Conservation (phyloP, 1,140 invertebrate species). For the Cydia splendana region DNA sequence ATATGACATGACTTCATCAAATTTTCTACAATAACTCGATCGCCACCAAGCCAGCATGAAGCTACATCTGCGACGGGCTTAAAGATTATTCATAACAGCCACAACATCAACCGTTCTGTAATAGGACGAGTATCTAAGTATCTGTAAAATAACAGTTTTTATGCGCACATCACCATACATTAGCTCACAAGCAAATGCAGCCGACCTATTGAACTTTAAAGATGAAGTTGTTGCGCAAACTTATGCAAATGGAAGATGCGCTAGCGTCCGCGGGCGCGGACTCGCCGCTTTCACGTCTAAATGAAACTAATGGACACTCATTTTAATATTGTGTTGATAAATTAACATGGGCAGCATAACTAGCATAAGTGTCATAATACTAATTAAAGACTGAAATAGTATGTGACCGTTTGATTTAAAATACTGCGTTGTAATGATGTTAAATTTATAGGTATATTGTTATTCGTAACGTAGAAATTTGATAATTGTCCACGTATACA, state of each 20-base stretch:
- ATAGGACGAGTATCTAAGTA: not conserved
- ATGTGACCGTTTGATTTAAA: not conserved
- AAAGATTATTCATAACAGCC: not conserved
- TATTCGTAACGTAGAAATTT: not conserved
- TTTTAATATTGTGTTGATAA: slow-evolving; percentile 20
- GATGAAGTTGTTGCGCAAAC: slow-evolving; percentile 32
- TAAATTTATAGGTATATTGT: not conserved
- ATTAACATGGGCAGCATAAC: slow-evolving; percentile 21
- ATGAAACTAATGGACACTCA: slow-evolving; percentile 22
- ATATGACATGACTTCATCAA: too few relatives aligned
- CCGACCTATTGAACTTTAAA: slow-evolving; percentile 30
- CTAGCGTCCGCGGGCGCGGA: not conserved
- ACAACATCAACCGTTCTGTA: not conserved
- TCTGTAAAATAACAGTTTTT: slow-evolving; percentile 31
- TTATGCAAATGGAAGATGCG: slow-evolving; percentile 28
- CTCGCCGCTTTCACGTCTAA: slow-evolving; percentile 24
- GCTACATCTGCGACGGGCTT: too few relatives aligned
- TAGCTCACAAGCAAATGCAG: slow-evolving; percentile 24
- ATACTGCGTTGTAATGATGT: not conserved
- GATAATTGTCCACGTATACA: too few relatives aligned
- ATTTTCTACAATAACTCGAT: too few relatives aligned
- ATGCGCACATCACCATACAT: slow-evolving; percentile 12
- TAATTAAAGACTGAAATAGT: slow-evolving; percentile 19
- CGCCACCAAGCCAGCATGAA: too few relatives aligned
- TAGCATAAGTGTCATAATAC: slow-evolving; percentile 29